phyloP scores from a whole-genome alignment of 2,888 invertebrate species.

The Xestia ashworthii region DNA sequence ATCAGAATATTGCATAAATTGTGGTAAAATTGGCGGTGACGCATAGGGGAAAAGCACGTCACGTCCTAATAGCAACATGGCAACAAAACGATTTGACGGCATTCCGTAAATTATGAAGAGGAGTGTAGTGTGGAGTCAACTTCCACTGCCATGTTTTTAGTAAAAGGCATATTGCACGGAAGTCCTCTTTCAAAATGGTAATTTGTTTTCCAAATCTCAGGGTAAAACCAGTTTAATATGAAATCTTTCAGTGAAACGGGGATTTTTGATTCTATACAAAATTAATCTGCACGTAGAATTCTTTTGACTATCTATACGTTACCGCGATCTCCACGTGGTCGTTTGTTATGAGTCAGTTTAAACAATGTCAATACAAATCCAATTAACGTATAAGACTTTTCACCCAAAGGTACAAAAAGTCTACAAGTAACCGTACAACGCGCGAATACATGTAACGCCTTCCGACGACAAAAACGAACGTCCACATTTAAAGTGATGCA shows the following conservation, averaged over 20 bases:
- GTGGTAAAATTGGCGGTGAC: slow-evolving; percentile 35
- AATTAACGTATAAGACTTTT: slow-evolving; percentile 11
- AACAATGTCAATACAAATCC: slow-evolving; percentile 8
- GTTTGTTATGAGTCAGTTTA: not conserved
- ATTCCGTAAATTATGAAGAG: slow-evolving; percentile 16
- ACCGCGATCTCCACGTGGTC: not conserved
- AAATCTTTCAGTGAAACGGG: not conserved
- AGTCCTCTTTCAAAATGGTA: not conserved
- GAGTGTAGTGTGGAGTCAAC: not conserved
- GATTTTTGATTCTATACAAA: not conserved
- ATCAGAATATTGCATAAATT: slow-evolving; percentile 33
- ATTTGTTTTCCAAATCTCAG: not conserved
- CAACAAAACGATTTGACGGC: slow-evolving; percentile 9
- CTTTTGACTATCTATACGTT: not conserved
- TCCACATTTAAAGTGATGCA: slow-evolving; percentile 24
- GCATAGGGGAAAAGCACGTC: slow-evolving; percentile 13
- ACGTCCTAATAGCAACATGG: slow-evolving; percentile 8
- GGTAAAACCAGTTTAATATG: not conserved
- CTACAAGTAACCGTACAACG: slow-evolving; percentile 20
- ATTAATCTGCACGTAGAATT: not conserved
- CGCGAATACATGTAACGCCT: slow-evolving; percentile 35
- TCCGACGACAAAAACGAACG: slow-evolving; percentile 5
- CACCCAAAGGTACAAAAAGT: slow-evolving; percentile 29
- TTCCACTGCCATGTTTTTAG: not conserved
- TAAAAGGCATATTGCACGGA: not conserved